Evolutionary conservation across 2,888 invertebrate species (phyloP).

Genomic region (Heliconius charithonia): DNA sequence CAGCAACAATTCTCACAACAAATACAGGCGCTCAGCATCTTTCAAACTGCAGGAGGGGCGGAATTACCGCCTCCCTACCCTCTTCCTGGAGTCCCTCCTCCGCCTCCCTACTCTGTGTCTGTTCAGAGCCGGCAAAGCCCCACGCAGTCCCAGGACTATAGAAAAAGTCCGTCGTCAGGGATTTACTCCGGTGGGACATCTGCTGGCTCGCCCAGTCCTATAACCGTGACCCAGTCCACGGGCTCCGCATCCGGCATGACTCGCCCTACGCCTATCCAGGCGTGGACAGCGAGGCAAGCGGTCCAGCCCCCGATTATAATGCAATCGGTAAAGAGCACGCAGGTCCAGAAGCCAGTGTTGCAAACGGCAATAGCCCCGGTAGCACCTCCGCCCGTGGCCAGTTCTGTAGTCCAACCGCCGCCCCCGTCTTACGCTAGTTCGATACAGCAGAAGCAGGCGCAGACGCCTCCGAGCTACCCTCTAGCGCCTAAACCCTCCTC

Average conservation of each 20-base stretch:
- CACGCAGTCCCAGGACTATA: conserved; percentile 90
- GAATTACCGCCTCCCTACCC: conserved; percentile 89
- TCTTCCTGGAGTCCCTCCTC: conserved; percentile 86
- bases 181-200: conserved; percentile 93
- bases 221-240: conserved; percentile 86
- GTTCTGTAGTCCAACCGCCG: conserved; percentile 84
- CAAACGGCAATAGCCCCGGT: conserved; percentile 98
- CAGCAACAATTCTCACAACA: conserved; percentile 95
- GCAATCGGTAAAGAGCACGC: conserved; percentile 98
- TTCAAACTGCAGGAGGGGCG: conserved; percentile 85
- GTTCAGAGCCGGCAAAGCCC: conserved; percentile 95
- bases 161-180: conserved; percentile 93
- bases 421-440: conserved; percentile 93
- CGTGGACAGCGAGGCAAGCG: conserved; percentile 93
- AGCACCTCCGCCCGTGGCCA: conserved; percentile 85
- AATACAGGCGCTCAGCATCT: conserved; percentile 92
- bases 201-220: conserved; percentile 92
- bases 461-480: conserved; percentile 78
- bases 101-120: conserved; percentile 93
- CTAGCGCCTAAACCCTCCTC: conserved; percentile 81
- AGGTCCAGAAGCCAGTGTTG: conserved; percentile 96
- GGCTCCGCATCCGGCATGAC: conserved; percentile 87
- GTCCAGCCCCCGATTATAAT: conserved; percentile 97
- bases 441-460: conserved; percentile 89
- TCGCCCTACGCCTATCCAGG: conserved; percentile 91